These are phyloP conservation scores for Allygus modestus DNA, from an alignment of 2,888 invertebrate genomes.

Conservation along the genomic window DNA sequence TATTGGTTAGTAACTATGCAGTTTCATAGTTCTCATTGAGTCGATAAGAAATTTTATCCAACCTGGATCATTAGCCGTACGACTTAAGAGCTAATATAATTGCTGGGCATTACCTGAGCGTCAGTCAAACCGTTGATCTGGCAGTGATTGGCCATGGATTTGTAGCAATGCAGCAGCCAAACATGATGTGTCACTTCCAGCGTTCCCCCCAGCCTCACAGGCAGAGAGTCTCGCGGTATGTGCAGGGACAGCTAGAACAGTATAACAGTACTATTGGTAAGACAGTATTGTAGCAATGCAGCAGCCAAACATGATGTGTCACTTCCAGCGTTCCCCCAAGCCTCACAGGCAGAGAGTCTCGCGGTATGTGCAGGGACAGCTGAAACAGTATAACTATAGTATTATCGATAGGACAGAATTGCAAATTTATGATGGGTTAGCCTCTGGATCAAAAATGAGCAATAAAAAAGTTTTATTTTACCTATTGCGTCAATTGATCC, in stretches of 20 bases:
- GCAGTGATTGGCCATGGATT: slow-evolving; percentile 87
- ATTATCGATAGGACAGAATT: too few relatives aligned
- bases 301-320: slow-evolving; percentile 94
- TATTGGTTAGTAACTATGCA: too few relatives aligned
- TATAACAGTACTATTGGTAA: not conserved
- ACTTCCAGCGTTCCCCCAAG: slow-evolving; percentile 92
- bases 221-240: slow-evolving; percentile 93
- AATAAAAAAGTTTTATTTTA: too few relatives aligned
- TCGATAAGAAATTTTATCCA: too few relatives aligned
- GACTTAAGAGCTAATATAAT: too few relatives aligned
- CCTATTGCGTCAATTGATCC: too few relatives aligned
- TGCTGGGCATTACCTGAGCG: slow-evolving; percentile 43
- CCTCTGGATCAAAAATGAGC: too few relatives aligned
- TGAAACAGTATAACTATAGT: too few relatives aligned
- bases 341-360: slow-evolving; percentile 90
- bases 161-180: slow-evolving; percentile 88
- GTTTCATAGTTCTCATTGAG: too few relatives aligned
- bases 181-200: slow-evolving; percentile 92
- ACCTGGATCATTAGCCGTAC: too few relatives aligned
- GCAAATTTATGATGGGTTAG: too few relatives aligned
- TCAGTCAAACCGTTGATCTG: slow-evolving; percentile 65
- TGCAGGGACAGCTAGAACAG: slow-evolving; percentile 83
- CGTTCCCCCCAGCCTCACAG: slow-evolving; percentile 92
- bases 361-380: slow-evolving; percentile 92
- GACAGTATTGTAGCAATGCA: slow-evolving; percentile 84